Conservation (phyloP, 1,140 invertebrate species). For the Bombus turneri region DNA sequence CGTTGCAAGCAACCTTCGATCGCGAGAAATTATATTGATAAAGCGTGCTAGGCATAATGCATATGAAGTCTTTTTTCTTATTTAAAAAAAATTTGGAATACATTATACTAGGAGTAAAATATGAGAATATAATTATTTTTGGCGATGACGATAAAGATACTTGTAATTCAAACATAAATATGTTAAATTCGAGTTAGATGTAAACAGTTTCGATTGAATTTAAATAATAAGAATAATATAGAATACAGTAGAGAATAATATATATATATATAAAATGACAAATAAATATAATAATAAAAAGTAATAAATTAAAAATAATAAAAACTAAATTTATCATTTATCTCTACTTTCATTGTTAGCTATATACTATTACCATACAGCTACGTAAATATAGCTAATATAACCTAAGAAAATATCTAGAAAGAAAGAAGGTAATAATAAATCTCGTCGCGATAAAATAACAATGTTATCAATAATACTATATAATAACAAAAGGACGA, state of each 20-base stretch:
- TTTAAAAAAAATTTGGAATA: background rate
- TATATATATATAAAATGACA: too few species aligned
- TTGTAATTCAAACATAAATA: background rate
- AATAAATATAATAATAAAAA: too few species aligned
- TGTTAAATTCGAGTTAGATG: too few species aligned
- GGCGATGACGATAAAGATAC: background rate
- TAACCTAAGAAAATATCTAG: background rate
- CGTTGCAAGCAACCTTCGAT: background rate
- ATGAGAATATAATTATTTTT: background rate
- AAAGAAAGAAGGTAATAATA: too few species aligned
- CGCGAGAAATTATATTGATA: background rate
- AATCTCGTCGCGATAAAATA: background rate
- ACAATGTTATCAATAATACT: background rate
- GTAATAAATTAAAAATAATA: background rate
- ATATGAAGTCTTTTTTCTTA: background rate
- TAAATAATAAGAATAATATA: too few species aligned
- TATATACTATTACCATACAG: too few species aligned
- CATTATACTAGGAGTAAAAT: too few species aligned
- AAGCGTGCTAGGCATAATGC: too few species aligned
- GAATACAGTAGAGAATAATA: too few species aligned
- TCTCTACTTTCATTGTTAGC: too few species aligned
- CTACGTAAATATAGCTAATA: background rate
- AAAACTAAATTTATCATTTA: background rate
- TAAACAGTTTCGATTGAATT: too few species aligned
- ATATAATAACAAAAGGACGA: too few species aligned